These are phyloP conservation scores for Portunus trituberculatus DNA, from an alignment of 1,140 invertebrate genomes.

Conservation along the genomic window DNA sequence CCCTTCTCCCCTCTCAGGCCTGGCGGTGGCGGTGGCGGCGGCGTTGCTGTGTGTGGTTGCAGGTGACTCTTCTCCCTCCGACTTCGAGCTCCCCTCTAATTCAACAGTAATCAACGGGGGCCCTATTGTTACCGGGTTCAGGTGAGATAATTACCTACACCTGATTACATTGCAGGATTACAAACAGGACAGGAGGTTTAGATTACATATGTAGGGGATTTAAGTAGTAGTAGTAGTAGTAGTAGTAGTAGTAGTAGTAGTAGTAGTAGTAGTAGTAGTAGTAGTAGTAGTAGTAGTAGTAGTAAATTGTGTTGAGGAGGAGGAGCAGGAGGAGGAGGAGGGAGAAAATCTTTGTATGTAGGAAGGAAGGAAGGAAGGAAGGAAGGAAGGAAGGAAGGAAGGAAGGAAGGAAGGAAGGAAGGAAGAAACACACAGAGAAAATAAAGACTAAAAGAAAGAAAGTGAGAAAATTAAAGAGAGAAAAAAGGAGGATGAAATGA, in stretches of 20 bases:
- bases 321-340: neutral
- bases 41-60: neutral
- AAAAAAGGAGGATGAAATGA: neutral
- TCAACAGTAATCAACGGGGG: slow-evolving; percentile 77
- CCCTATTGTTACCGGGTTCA: slow-evolving; percentile 77
- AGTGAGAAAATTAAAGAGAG: neutral
- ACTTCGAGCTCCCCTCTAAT: slow-evolving; percentile 76
- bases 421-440: neutral
- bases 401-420: neutral
- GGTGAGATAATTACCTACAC: slow-evolving; percentile 52
- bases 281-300: slow-evolving; percentile 40
- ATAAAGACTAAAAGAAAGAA: too few species aligned
- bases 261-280: slow-evolving; percentile 43
- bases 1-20: neutral
- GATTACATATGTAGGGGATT: too few species aligned
- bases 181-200: neutral
- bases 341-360: too few species aligned
- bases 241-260: slow-evolving; percentile 42
- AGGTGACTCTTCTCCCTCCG: slow-evolving; percentile 72
- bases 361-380: neutral
- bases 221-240: neutral
- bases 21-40: slow-evolving; percentile 41
- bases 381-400: neutral
- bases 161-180: neutral
- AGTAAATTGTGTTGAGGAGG: neutral